Evolutionary conservation across 1,140 invertebrate genomes (phyloP).

Genomic region (Heliconius himera): DNA sequence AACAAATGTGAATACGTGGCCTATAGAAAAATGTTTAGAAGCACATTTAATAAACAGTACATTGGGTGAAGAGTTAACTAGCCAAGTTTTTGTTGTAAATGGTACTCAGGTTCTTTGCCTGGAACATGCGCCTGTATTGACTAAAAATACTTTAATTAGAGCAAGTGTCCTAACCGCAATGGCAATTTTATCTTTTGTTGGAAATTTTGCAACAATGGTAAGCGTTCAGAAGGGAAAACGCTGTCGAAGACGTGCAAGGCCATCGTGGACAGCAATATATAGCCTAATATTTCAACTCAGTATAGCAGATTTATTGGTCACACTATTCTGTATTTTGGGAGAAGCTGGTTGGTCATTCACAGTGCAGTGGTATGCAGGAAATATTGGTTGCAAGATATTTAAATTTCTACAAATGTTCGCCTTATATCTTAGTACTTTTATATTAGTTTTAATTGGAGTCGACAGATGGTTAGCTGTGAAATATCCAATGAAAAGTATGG

Average conservation of each 20-base stretch:
- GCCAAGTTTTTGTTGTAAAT: constrained; percentile 60
- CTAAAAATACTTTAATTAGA: constrained; percentile 82
- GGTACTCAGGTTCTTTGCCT: constrained; percentile 73
- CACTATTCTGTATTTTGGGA: constrained; percentile 89
- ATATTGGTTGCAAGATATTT: constrained; percentile 89
- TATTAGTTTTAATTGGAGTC: constrained; percentile 90
- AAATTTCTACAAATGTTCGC: constrained; percentile 92
- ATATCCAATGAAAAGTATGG: constrained; percentile 89
- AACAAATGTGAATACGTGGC: constrained; percentile 48
- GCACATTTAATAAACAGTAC: constrained; percentile 53
- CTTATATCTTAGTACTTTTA: constrained; percentile 92
- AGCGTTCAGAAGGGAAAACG: constrained; percentile 85
- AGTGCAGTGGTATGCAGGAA: constrained; percentile 90
- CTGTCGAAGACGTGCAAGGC: constrained; percentile 77
- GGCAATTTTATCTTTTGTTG: constrained; percentile 87
- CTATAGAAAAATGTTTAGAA: constrained; percentile 65
- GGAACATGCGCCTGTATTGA: constrained; percentile 85
- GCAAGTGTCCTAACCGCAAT: constrained; percentile 85
- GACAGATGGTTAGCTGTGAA: constrained; percentile 91
- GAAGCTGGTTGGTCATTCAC: constrained; percentile 91
- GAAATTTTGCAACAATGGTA: constrained; percentile 88
- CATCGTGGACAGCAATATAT: constrained; percentile 88
- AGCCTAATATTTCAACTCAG: constrained; percentile 89
- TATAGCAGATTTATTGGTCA: constrained; percentile 89
- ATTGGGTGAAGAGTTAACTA: constrained; percentile 49